These are phyloP conservation scores for Hemaris fuciformis DNA, from an alignment of 2,888 invertebrate species.

Conservation along the genomic window DNA sequence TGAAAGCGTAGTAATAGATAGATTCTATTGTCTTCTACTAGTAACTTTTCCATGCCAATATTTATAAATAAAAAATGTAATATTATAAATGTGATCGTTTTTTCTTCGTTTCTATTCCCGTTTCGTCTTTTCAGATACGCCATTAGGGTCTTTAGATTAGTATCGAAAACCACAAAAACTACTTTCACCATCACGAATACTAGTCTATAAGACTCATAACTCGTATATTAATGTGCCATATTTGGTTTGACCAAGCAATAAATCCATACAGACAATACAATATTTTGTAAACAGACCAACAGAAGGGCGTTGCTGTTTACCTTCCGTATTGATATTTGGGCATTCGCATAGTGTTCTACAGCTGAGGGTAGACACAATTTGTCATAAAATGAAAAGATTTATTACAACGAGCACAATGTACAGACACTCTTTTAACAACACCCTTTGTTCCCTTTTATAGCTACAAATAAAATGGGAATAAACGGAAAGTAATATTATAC, in stretches of 20 bases:
- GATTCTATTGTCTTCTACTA: too few relatives aligned
- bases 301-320: constrained; percentile 67
- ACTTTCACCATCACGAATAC: too few relatives aligned
- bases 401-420: constrained; percentile 65
- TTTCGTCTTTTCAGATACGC: too few relatives aligned
- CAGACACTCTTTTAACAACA: constrained; percentile 69
- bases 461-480: constrained; percentile 73
- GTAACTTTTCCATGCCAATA: too few relatives aligned
- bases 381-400: constrained; percentile 82
- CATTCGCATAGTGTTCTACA: constrained; percentile 76
- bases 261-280: constrained; percentile 62
- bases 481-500: constrained; percentile 69
- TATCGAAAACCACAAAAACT: too few relatives aligned
- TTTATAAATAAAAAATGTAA: too few relatives aligned
- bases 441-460: constrained; percentile 76
- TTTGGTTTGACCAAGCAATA: constrained; percentile 48
- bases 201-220: too few relatives aligned
- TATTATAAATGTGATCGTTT: too few relatives aligned
- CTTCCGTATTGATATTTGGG: constrained; percentile 63
- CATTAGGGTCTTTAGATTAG: too few relatives aligned
- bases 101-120: too few relatives aligned
- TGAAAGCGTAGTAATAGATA: too few relatives aligned
- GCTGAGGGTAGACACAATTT: constrained; percentile 76
- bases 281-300: constrained; percentile 66
- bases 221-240: too few relatives aligned